Evolutionary conservation across 2,113 vertebrate species (phyloP).

Genomic region (Hippolais icterina): DNA sequence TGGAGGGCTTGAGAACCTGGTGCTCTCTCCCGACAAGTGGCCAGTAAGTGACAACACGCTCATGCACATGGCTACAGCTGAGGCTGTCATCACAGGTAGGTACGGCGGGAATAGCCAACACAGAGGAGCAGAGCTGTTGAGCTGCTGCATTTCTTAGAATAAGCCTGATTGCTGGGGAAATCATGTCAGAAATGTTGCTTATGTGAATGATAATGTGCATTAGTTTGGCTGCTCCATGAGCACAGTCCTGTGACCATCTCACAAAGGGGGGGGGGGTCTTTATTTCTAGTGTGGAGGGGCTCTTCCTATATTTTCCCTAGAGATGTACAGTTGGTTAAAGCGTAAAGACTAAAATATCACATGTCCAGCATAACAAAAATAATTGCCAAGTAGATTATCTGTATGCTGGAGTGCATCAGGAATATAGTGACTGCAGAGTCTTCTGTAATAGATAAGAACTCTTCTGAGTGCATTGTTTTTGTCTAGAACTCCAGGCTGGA

Average conservation of each 20-base stretch:
- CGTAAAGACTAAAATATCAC: not conserved
- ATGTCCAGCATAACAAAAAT: not conserved
- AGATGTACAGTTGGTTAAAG: not conserved
- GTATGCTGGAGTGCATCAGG: not conserved
- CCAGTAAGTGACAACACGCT: conserved; percentile 88
- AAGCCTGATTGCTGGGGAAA: not conserved
- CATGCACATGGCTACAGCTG: conserved; percentile 93
- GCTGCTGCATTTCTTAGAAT: not conserved
- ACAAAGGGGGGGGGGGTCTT: not conserved
- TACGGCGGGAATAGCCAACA: accelerated
- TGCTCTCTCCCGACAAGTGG: conserved; percentile 86
- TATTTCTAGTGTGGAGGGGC: not conserved
- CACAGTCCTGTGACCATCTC: not conserved
- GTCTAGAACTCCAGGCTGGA: not conserved
- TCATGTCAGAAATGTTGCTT: not conserved
- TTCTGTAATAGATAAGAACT: not conserved
- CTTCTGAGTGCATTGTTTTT: not conserved
- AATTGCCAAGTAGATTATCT: not conserved
- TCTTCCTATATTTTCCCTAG: not conserved
- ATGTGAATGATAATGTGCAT: not conserved
- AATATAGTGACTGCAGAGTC: not conserved
- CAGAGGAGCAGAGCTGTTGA: not conserved
- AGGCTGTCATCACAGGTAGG: conserved; percentile 91
- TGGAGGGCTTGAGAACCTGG: conserved; percentile 83
- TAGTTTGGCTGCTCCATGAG: not conserved